phyloP scores from a whole-genome alignment of 2,888 invertebrate genomes.

The Cacoxenus indagator region DNA sequence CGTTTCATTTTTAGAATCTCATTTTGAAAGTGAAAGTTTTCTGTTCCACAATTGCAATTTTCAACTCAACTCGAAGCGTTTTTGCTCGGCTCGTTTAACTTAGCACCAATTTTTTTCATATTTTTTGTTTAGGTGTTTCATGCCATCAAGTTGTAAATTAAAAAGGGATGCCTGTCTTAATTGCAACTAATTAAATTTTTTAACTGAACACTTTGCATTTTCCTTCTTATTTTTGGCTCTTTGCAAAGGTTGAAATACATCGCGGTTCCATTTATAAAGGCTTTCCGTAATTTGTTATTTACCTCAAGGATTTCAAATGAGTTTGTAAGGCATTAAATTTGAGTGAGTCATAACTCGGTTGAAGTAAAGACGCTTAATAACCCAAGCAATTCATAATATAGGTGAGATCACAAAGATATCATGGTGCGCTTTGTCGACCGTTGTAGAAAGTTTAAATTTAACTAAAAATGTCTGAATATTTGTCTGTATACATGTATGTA shows the following conservation, averaged over 20 bases:
- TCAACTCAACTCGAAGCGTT: neutral
- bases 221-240: neutral
- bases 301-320: no score
- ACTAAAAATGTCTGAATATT: no score
- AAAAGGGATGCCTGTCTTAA: neutral
- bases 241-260: neutral
- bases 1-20: no score
- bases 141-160: neutral
- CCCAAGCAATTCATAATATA: no score
- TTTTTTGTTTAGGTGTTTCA: slow-evolving; percentile 11
- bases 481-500: no score
- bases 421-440: no score
- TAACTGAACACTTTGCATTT: neutral
- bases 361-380: no score
- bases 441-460: no score
- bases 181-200: neutral
- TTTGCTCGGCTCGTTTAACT: neutral
- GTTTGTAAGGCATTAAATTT: neutral
- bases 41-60: neutral
- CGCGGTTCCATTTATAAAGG: neutral
- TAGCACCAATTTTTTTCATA: neutral
- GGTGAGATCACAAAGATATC: no score
- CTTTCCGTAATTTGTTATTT: neutral
- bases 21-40: no score
- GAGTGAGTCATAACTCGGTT: no score